Base-by-base conservation (phyloP, 1,140 invertebrate species). In the Ephestia elutella region DNA sequence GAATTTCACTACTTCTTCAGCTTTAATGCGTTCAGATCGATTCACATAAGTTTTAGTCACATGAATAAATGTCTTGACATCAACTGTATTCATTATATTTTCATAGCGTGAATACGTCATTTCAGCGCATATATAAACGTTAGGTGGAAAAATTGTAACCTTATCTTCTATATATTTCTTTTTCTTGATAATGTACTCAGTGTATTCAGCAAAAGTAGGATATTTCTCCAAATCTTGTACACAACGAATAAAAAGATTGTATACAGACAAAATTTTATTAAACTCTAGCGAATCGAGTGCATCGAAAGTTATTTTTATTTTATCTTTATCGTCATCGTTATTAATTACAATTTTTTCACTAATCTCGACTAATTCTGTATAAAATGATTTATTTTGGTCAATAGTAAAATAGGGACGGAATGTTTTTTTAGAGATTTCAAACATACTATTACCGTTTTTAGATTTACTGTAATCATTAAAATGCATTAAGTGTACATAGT, bases 361-460 rank as follows among this genome's bases (percentile, higher is more conserved):
- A 54, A 48, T 56, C 10, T 61, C 53, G 11, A 65, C 18, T 28
- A 73, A 57, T 56, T 70, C 56, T 7, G 59, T 59, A 20, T 72
- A 72, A 57, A 67, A 72, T 18, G 70, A 67, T 19, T 49, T 70
- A 15, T 64, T 55, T 62, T 62, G 19, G 11, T 60, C 57, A 13
- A 70, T 49, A 10, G 49, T 54, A 49, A 72, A 72, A 38, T 44
- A 69, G 0, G 70, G 70, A 9, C 70, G 66, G 20, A 63, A 70
- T 49, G 70, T 72, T 28, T 65, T 63, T 25, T 65, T 51, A 51
- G 64, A 69, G 18, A 72, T 66, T 49, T 66, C 54, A 54, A 65
- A 25, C 0, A 13, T 35, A 35, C 5, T 15, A 3, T 3, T 44
- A 15, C 13, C 38, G 5, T 44, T 17, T 15, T 44, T 5, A 15